Evolutionary conservation across 2,797 vertebrate genomes (phyloP).

Genomic region (Hipposideros larvatus): DNA sequence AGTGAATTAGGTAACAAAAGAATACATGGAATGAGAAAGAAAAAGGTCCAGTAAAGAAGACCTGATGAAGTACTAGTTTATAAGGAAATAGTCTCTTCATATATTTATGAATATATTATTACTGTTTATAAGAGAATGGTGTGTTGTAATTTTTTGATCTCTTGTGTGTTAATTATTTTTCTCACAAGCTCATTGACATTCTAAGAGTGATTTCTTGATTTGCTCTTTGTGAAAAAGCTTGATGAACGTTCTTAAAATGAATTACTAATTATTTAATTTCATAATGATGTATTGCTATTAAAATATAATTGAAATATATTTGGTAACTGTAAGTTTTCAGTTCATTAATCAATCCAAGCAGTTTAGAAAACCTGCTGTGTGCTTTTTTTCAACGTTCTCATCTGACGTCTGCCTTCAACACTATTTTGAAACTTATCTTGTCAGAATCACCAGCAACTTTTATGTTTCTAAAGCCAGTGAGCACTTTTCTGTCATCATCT

Average conservation of each 20-base stretch:
- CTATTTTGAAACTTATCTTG: background rate
- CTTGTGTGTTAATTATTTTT: conserved; percentile 33
- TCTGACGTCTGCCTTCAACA: background rate
- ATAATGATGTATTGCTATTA: conserved; percentile 47
- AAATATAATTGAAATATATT: conserved; percentile 19
- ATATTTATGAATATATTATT: background rate
- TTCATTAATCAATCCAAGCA: background rate
- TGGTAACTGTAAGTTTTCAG: background rate
- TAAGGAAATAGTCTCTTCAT: background rate
- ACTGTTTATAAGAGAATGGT: background rate
- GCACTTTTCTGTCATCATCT: background rate
- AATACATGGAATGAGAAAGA: background rate
- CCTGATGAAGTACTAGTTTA: background rate
- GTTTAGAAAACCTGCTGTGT: background rate
- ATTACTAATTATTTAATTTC: conserved; percentile 52
- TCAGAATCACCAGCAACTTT: background rate
- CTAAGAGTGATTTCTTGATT: conserved; percentile 60
- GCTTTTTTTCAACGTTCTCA: background rate
- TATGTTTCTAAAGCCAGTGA: background rate
- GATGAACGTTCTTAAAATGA: conserved; percentile 53
- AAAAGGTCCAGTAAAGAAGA: background rate
- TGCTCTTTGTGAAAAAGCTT: conserved; percentile 51
- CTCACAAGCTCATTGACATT: conserved; percentile 33
- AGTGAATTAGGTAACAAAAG: background rate
- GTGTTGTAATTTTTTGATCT: background rate